These are phyloP conservation scores for Apis dorsata DNA, from an alignment of 1,140 invertebrate species.

Conservation along the genomic window DNA sequence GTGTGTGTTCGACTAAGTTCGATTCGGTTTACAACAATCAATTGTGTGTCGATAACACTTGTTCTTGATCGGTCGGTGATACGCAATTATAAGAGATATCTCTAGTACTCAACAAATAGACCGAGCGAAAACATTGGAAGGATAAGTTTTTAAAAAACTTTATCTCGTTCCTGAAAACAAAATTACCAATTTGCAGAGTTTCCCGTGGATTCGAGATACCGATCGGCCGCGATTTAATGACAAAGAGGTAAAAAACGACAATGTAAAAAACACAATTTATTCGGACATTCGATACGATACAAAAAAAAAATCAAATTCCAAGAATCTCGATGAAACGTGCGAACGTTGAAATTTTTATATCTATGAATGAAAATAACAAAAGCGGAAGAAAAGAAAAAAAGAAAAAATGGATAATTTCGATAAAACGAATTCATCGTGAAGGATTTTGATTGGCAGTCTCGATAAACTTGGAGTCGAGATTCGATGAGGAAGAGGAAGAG, in stretches of 20 bases:
- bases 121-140: neutral
- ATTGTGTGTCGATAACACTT: neutral
- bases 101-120: neutral
- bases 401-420: too few species aligned
- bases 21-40: neutral
- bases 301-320: neutral
- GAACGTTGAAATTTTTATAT: neutral
- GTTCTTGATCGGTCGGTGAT: neutral
- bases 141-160: too few species aligned
- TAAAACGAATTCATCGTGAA: too few species aligned
- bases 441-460: too few species aligned
- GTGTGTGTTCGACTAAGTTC: neutral
- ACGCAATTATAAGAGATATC: slow-evolving; percentile 29
- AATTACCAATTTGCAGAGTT: neutral
- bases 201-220: neutral
- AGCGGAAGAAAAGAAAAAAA: neutral
- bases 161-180: slow-evolving; percentile 11
- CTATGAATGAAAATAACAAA: neutral
- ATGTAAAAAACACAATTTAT: slow-evolving; percentile 9
- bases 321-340: neutral
- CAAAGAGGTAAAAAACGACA: too few species aligned
- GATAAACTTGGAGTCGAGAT: too few species aligned
- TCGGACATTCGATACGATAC: neutral
- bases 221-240: neutral
- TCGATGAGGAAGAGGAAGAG: neutral